These are phyloP conservation scores for Euspilapteryx auroguttella DNA, from an alignment of 2,888 invertebrate genomes.

Conservation along the genomic window DNA sequence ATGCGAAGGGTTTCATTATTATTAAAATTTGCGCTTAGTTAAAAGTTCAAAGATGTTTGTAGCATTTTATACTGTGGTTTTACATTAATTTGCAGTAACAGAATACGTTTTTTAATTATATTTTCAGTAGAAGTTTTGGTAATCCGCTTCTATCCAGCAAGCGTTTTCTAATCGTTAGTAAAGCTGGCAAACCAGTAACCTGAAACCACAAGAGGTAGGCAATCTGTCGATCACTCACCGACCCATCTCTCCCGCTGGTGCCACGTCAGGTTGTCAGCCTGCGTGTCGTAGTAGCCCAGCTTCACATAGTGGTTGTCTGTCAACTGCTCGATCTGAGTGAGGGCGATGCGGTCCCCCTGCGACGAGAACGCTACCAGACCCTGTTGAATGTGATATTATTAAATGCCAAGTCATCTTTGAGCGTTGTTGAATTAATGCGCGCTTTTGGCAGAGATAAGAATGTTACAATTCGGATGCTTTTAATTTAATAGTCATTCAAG, in stretches of 20 bases:
- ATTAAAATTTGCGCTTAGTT: too few relatives aligned
- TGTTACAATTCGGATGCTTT: too few relatives aligned
- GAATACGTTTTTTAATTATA: too few relatives aligned
- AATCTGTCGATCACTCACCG: slow-evolving; percentile 68
- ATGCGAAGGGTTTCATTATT: too few relatives aligned
- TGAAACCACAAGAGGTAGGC: too few relatives aligned
- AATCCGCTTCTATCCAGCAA: background rate
- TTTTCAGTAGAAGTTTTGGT: background rate
- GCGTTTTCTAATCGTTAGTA: too few relatives aligned
- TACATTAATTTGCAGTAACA: too few relatives aligned
- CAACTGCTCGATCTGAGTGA: slow-evolving; percentile 98
- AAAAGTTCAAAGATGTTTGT: too few relatives aligned
- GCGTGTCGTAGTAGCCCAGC: slow-evolving; percentile 95
- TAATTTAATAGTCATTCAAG: too few relatives aligned
- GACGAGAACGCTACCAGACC: slow-evolving; percentile 98
- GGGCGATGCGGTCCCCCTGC: slow-evolving; percentile 96
- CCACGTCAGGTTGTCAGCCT: slow-evolving; percentile 95
- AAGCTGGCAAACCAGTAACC: too few relatives aligned
- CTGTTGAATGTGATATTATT: slow-evolving; percentile 44
- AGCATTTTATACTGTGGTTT: too few relatives aligned
- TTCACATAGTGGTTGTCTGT: slow-evolving; percentile 92
- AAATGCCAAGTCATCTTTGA: background rate
- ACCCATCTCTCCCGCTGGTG: slow-evolving; percentile 88
- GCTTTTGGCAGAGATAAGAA: too few relatives aligned
- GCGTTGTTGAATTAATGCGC: background rate